These are phyloP conservation scores for Pseudochirops cupreus DNA, from an alignment of 2,797 vertebrate genomes.

Conservation along the genomic window DNA sequence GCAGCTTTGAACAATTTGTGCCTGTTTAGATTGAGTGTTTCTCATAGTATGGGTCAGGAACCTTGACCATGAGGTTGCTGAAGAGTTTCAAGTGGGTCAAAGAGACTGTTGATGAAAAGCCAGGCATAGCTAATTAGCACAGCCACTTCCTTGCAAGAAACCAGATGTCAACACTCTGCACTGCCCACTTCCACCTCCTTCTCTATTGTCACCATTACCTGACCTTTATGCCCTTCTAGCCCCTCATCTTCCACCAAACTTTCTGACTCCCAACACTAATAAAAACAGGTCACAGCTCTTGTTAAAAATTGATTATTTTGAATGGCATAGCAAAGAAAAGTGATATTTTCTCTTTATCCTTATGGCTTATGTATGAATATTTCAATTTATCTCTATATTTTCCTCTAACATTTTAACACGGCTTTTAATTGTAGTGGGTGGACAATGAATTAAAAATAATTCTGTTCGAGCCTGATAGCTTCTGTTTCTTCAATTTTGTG, in stretches of 20 bases:
- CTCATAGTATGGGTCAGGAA: constrained; percentile 56
- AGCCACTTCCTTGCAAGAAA: constrained; percentile 26
- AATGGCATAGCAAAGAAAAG: neutral
- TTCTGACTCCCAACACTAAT: neutral
- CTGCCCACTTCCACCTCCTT: neutral
- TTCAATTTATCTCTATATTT: neutral
- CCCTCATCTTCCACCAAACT: neutral
- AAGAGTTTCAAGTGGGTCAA: constrained; percentile 57
- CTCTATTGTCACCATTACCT: neutral
- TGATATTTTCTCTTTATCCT: neutral
- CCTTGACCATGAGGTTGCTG: constrained; percentile 57
- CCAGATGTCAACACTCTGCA: constrained; percentile 62
- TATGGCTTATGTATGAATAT: neutral
- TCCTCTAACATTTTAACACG: neutral
- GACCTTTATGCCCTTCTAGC: neutral
- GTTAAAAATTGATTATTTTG: neutral
- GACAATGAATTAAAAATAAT: neutral
- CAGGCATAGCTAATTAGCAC: constrained; percentile 54
- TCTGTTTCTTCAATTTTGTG: neutral
- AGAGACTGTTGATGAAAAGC: constrained; percentile 68
- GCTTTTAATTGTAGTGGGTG: neutral
- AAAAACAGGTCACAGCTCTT: neutral
- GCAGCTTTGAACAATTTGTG: constrained; percentile 59
- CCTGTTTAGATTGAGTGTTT: constrained; percentile 58
- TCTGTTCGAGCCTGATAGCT: neutral